Conservation (phyloP, 2,888 invertebrate genomes). For the Melanophora roralis region DNA sequence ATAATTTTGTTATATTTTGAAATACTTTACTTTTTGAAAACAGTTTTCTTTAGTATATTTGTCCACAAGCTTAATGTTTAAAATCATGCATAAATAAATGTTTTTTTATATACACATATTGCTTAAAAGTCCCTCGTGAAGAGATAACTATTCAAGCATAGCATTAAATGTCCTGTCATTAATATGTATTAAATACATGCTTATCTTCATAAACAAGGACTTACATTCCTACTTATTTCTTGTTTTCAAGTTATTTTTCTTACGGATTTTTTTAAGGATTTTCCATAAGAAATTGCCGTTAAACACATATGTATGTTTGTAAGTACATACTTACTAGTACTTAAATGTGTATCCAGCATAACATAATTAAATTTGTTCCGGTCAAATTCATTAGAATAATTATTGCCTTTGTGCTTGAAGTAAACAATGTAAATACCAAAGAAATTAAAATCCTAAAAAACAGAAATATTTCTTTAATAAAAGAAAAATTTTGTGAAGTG, state of each 20-base stretch:
- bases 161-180: background rate
- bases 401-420: background rate
- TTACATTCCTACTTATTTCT: background rate
- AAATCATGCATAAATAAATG: background rate
- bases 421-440: background rate
- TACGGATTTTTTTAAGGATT: background rate
- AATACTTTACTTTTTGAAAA: too few relatives aligned
- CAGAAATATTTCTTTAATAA: too few relatives aligned
- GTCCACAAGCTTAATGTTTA: too few relatives aligned
- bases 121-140: background rate
- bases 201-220: background rate
- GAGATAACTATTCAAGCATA: background rate
- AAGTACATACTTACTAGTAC: background rate
- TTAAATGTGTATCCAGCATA: background rate
- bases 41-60: too few relatives aligned
- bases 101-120: background rate
- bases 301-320: background rate
- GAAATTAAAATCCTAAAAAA: too few relatives aligned
- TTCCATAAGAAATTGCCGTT: background rate
- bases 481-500: too few relatives aligned
- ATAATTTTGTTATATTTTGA: too few relatives aligned
- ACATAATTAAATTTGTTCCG: constrained; percentile 33
- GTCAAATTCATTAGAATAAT: constrained; percentile 34
- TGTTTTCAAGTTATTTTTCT: background rate
- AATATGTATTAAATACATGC: background rate